Percentiles rank a stretch among this genome's conserved stretches.
Conservation (phyloP, 2,888 invertebrate species). For the Hetaerina titia region DNA sequence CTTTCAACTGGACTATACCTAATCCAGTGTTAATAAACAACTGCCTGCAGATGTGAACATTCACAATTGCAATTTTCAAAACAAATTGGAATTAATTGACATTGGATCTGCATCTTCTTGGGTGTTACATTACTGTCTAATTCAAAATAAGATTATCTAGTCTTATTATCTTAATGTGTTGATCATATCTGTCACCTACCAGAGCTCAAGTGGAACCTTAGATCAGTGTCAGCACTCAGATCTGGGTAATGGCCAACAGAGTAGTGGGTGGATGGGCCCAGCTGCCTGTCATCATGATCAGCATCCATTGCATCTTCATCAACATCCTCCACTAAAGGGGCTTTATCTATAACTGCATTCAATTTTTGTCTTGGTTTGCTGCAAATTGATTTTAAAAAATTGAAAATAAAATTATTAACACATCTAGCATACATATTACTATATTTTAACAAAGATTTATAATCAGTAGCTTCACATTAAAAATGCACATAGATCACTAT, state of each 20-base stretch:
- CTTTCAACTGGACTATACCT: too few relatives aligned
- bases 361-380: conserved; percentile 60
- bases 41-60: too few relatives aligned
- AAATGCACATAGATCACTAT: too few relatives aligned
- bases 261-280: conserved; percentile 28
- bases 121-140: too few relatives aligned
- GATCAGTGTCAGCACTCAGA: conserved; percentile 72
- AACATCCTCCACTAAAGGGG: conserved; percentile 70
- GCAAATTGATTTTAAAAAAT: background rate
- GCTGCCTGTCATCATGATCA: conserved; percentile 64
- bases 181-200: conserved; percentile 69
- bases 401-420: background rate
- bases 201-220: conserved; percentile 73
- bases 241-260: conserved; percentile 69
- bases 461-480: too few relatives aligned
- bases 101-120: too few relatives aligned
- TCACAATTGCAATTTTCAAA: too few relatives aligned
- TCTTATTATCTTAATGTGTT: too few relatives aligned
- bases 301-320: conserved; percentile 71
- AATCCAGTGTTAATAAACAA: too few relatives aligned
- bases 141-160: too few relatives aligned
- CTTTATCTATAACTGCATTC: conserved; percentile 44
- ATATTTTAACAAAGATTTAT: too few relatives aligned
- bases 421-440: background rate
- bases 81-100: too few relatives aligned